Evolutionary conservation across 2,888 invertebrate species (phyloP), one percentile per base, ranked within the genome.

Genomic region (Acronicta aceris): DNA sequence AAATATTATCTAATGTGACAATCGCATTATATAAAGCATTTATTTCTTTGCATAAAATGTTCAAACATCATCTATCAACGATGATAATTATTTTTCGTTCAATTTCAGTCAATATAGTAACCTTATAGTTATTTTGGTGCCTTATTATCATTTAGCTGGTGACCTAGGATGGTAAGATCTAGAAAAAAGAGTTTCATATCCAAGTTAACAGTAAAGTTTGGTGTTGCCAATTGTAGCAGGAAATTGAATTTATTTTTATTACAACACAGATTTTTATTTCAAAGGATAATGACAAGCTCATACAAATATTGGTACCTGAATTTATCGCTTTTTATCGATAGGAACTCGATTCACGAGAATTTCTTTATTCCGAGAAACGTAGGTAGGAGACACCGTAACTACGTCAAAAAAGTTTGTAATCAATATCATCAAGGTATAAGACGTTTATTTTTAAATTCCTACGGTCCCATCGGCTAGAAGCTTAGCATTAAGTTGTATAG

Each of bases 401-500:
- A 17, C 4, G 42, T 9, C 2, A 42, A 42, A 42, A 16, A 12
- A 17, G 4, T 12, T 9, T 30, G 0, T 30, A 30, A 30, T 30
- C 9, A 27, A 6, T 27, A 27, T 27, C 6, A 27, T 27, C 27
- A 27, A 27, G 27, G 27, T 27, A 27, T 27, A 27, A 7, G 13
- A 1, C n/a, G 2, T 10, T 13, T 25, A 15, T 4, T 42, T 47
- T 47, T 42, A 17, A n/a, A 1, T n/a, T 64, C 33, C 49, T 46
- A 17, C 8, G 42, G 62, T 57, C 42, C 16, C 48, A 16, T 42
- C 63, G 58, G 68, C 33, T 55, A 56, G 57, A 57, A 65, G 54
- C 30, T 70, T 71, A 71, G 62, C 51, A 47, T 56, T 78, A 71
- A 77, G 76, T 77, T 78, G 78, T 77, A 78, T 61, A 78, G 72